These are phyloP conservation scores for Chaetophractus vellerosus DNA, from an alignment of 2,797 vertebrate species.

Conservation along the genomic window DNA sequence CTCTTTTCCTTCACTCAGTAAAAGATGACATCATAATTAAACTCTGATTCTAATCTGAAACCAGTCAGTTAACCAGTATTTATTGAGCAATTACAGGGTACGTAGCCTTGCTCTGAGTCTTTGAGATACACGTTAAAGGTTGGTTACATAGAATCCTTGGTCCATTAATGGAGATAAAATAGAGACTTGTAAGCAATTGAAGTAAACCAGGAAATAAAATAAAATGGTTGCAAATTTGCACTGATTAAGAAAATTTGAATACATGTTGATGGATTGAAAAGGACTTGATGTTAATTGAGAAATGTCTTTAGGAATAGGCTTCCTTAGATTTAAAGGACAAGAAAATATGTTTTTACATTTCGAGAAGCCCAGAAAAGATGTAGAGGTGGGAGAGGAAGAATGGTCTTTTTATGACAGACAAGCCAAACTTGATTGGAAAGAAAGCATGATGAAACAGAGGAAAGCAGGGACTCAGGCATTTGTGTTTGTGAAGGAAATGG, in stretches of 20 bases:
- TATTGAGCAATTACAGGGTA: neutral
- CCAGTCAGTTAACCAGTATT: conserved; percentile 5
- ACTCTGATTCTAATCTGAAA: neutral
- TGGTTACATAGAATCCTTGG: neutral
- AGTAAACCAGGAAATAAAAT: neutral
- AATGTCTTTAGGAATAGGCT: neutral
- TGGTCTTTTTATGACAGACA: neutral
- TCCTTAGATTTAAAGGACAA: neutral
- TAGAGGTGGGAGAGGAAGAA: neutral
- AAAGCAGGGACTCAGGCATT: neutral
- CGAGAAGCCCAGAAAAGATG: neutral
- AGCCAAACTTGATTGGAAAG: neutral
- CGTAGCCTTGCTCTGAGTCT: neutral
- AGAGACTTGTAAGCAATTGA: conserved; percentile 14
- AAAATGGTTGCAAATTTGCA: neutral
- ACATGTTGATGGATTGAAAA: neutral
- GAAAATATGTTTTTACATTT: neutral
- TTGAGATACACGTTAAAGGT: neutral
- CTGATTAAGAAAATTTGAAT: neutral
- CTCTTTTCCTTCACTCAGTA: conserved; percentile 19
- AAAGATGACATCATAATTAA: neutral
- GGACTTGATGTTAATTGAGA: neutral
- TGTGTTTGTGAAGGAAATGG: neutral
- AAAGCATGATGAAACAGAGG: neutral
- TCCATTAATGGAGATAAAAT: neutral